These are phyloP conservation scores for Molorchus minor DNA, from an alignment of 2,888 invertebrate genomes.

Conservation along the genomic window DNA sequence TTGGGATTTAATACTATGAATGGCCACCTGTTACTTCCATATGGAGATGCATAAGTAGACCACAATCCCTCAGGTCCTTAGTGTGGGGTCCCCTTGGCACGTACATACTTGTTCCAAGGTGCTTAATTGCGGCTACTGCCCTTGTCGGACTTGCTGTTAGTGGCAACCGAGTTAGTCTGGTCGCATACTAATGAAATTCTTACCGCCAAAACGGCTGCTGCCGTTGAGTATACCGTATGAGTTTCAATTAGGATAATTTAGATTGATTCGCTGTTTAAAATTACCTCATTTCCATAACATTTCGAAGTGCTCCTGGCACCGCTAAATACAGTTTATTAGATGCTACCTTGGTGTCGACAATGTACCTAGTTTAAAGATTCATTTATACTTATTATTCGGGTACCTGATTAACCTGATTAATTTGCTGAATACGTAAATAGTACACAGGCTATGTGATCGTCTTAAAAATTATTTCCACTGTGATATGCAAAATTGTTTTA, in stretches of 20 bases:
- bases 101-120: constrained; percentile 41
- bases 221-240: constrained; percentile 25
- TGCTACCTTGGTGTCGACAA: constrained; percentile 1
- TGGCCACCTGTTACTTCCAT: constrained; percentile 28
- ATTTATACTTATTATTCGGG: constrained; percentile 2
- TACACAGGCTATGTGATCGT: neutral
- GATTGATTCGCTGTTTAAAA: constrained; percentile 39
- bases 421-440: constrained; percentile 3
- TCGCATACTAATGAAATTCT: constrained; percentile 44
- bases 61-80: constrained; percentile 28
- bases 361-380: too few relatives aligned
- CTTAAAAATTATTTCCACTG: too few relatives aligned
- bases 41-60: constrained; percentile 14
- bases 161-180: constrained; percentile 39
- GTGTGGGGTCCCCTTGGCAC: constrained; percentile 40
- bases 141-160: constrained; percentile 43
- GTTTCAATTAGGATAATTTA: constrained; percentile 44
- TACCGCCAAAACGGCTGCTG: constrained; percentile 38
- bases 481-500: too few relatives aligned
- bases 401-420: neutral
- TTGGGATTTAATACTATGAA: too few relatives aligned
- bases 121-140: constrained; percentile 44
- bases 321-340: constrained; percentile 10
- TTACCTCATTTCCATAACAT: constrained; percentile 31
- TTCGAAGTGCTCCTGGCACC: constrained; percentile 21